Conservation (phyloP, 1,140 invertebrate species). For the Drosophila kikkawai region DNA sequence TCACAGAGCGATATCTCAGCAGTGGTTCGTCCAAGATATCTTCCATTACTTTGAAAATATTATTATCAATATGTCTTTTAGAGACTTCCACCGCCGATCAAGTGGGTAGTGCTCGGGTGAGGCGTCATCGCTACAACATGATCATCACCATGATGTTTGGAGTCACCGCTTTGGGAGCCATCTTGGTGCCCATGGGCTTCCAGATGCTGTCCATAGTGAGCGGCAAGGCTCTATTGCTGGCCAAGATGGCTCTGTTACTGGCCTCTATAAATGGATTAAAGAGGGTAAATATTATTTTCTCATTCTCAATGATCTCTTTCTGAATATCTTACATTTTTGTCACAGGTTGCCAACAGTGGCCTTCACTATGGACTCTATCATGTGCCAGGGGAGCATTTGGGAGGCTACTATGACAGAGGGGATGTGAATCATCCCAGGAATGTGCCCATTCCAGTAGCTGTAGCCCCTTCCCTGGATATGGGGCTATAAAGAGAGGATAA, state of each 20-base stretch:
- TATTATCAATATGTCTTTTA: background rate
- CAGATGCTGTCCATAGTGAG: slow-evolving; percentile 91
- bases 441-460: slow-evolving; percentile 70
- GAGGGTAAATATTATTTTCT: slow-evolving; percentile 84
- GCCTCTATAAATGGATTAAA: slow-evolving; percentile 92
- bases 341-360: slow-evolving; percentile 77
- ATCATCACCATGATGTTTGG: slow-evolving; percentile 91
- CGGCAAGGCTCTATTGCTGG: slow-evolving; percentile 90
- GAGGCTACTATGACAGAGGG: slow-evolving; percentile 77
- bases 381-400: slow-evolving; percentile 75
- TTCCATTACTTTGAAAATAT: no score
- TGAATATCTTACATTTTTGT: no score
- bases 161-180: slow-evolving; percentile 89
- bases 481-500: slow-evolving; percentile 22
- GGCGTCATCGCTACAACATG: slow-evolving; percentile 87
- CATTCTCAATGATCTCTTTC: no score
- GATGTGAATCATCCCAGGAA: slow-evolving; percentile 78
- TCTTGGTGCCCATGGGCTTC: slow-evolving; percentile 91
- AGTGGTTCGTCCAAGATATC: slow-evolving; percentile 35
- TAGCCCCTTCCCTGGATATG: slow-evolving; percentile 62
- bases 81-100: slow-evolving; percentile 21
- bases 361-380: slow-evolving; percentile 82
- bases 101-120: slow-evolving; percentile 76
- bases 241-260: slow-evolving; percentile 91
- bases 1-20: slow-evolving; percentile 73